Evolutionary conservation across 1,140 invertebrate genomes (phyloP), one percentile per base, ranked within the genome.

Genomic region (Camponotus floridanus): DNA sequence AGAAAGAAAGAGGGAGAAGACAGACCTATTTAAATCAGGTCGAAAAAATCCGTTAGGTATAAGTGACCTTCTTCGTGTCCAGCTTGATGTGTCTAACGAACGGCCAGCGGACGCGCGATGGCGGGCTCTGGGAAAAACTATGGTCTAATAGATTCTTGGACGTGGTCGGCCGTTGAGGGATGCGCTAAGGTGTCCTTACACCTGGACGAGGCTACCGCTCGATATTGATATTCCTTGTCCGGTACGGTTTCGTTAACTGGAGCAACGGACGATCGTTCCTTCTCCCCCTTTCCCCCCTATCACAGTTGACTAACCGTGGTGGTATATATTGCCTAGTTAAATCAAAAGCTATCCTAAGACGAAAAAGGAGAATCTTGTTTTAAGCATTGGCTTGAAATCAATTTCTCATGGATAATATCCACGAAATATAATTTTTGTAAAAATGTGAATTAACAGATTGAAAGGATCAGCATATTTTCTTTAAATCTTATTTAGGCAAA

Each of bases 11-110:
- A 59, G 18, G 42, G 51, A 83, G 55, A 79, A 78, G 73, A 65
- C 48, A 84, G 57, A 48, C 90, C 88, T 92, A 93, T 94, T 94
- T 94, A 94, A 94, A 94, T 94, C 85, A 93, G 93, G 88, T 87
- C 92, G 90, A 93, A 93, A 93, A 93, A 91, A 91, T 93, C 89
- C 92, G 93, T 93, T 93, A 87, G 86, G 83, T 79, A 91, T 89
- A 92, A 91, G 92, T 91, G 92, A 91, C 91, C 92, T 71, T 65
- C 76, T 88, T 87, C 85, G 81, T 88, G 89, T 87, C 86, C 90
- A 91, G 86, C 81, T 42, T 18, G 64, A 51, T 57, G 65, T 64
- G 39, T 61, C 74, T 79, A 79, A 68, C 76, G 64, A 79, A 86
- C 31, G 85, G 73, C 31, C 71, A 45, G 73, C 74, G 86, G 81